Evolutionary conservation across 2,113 vertebrate species (phyloP).

Genomic region (Scolopax mira): DNA sequence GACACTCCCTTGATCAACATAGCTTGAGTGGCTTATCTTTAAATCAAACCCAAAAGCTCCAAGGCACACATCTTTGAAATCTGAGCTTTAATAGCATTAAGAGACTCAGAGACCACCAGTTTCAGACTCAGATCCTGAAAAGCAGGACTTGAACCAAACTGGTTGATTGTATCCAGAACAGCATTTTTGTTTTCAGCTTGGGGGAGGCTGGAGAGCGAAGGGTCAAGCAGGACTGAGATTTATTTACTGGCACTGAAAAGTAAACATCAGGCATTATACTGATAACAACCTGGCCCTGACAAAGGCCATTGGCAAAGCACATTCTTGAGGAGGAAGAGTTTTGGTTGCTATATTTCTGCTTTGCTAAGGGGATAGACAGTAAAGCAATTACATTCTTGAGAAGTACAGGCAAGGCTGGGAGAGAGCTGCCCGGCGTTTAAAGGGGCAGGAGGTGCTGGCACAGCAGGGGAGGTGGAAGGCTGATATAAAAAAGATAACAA

Average conservation of each 20-base stretch:
- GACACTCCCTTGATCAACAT: conserved; percentile 70
- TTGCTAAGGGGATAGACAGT: not conserved
- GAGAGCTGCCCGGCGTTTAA: not conserved
- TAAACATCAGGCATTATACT: conserved; percentile 55
- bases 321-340: conserved; percentile 60
- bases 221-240: conserved; percentile 76
- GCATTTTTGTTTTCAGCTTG: conserved; percentile 80
- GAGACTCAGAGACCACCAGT: conserved; percentile 54
- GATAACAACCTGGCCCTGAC: conserved; percentile 66
- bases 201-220: conserved; percentile 66
- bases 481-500: not conserved
- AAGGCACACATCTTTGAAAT: conserved; percentile 84
- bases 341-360: conserved; percentile 24
- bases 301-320: conserved; percentile 60
- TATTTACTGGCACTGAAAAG: conserved; percentile 67
- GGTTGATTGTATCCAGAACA: conserved; percentile 85
- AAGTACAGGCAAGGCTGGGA: not conserved
- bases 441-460: not conserved
- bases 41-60: conserved; percentile 79
- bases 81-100: conserved; percentile 74
- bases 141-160: conserved; percentile 77
- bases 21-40: conserved; percentile 75
- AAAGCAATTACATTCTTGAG: not conserved
- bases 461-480: not conserved
- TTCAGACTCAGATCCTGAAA: conserved; percentile 63